Conservation (phyloP, 2,113 vertebrate species). For the Hepsetus odoe region DNA sequence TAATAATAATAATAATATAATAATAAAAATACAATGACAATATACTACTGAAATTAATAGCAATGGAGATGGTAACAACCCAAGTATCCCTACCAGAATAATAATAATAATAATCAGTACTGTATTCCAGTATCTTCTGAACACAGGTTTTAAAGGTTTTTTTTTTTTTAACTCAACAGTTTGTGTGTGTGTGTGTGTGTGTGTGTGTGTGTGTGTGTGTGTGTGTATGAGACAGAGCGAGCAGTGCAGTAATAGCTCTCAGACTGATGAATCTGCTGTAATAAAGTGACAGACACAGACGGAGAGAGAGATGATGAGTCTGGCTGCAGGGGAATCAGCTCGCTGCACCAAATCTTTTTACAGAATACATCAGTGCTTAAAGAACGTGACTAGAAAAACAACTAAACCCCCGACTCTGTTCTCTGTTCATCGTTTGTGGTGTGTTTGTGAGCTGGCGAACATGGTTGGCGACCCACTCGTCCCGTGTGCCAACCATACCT, state of each 20-base stretch:
- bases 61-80: no score
- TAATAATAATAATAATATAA: no score
- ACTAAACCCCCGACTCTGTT: no score
- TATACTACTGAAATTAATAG: no score
- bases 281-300: background rate
- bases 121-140: no score
- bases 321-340: constrained; percentile 22
- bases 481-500: no score
- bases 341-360: constrained; percentile 32
- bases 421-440: background rate
- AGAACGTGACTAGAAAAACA: constrained; percentile 9
- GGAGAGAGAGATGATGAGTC: constrained; percentile 15
- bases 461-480: background rate
- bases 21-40: no score
- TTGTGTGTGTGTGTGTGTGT: background rate
- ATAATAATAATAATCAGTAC: no score
- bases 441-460: background rate
- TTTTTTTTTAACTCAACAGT: no score
- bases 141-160: no score
- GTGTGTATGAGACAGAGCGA: background rate
- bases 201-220: background rate
- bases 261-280: background rate
- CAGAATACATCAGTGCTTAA: constrained; percentile 35
- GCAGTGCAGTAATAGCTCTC: background rate
- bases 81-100: no score